Conservation (phyloP, 2,888 invertebrate species). For the Xestobium rufovillosum region DNA sequence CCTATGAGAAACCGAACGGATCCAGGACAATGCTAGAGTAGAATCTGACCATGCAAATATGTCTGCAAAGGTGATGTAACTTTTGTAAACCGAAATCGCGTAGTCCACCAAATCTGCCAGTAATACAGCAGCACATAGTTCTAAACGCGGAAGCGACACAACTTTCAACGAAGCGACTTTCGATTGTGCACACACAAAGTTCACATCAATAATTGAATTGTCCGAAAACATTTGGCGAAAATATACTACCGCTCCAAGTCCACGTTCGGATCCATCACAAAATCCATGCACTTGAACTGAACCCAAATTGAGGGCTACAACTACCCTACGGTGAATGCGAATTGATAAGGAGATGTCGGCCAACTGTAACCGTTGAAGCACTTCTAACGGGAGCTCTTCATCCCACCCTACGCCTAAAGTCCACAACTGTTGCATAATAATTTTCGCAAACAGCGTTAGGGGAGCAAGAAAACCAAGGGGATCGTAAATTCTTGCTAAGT, state of each 20-base stretch:
- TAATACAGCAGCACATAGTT: no score
- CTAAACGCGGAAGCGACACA: neutral
- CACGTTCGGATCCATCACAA: neutral
- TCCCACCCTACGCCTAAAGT: constrained; percentile 16
- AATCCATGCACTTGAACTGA: no score
- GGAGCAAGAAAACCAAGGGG: constrained; percentile 24
- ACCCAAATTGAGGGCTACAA: no score
- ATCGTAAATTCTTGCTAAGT: constrained; percentile 23
- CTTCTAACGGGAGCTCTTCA: constrained; percentile 8
- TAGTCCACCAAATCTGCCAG: neutral
- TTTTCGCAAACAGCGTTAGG: constrained; percentile 21
- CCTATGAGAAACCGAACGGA: neutral
- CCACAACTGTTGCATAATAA: constrained; percentile 24
- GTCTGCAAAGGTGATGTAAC: neutral
- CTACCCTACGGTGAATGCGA: no score
- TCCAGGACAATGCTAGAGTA: neutral
- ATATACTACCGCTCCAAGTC: neutral
- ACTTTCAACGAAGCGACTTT: neutral
- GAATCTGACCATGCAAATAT: constrained; percentile 6
- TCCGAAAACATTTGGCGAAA: neutral
- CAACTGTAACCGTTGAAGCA: no score
- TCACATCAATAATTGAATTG: neutral
- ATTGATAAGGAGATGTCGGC: no score
- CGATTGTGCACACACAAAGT: neutral
- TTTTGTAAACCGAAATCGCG: neutral